Evolutionary conservation across 2,113 vertebrate species (phyloP).

Genomic region (Pseudorectes ferrugineus): DNA sequence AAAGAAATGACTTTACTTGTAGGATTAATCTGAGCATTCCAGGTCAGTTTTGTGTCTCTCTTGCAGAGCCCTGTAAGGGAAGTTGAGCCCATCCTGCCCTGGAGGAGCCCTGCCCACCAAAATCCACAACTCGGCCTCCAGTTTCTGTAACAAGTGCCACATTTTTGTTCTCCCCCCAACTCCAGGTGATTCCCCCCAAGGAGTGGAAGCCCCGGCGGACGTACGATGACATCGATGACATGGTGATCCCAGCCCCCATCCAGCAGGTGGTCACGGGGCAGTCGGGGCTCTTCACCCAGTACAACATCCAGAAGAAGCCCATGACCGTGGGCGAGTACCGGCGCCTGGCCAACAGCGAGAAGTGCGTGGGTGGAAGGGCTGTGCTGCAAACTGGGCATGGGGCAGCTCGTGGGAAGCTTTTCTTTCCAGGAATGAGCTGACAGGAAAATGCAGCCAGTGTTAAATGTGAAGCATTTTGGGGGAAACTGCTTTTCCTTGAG

Average conservation of each 20-base stretch:
- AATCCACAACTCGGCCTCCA: background rate
- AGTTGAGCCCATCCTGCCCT: background rate
- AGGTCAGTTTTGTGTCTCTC: background rate
- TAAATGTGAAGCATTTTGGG: background rate
- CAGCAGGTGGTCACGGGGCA: slow-evolving; percentile 84
- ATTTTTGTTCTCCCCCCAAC: background rate
- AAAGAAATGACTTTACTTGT: background rate
- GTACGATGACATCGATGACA: slow-evolving; percentile 79
- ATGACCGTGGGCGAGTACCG: slow-evolving; percentile 82
- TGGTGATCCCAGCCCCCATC: slow-evolving; percentile 82
- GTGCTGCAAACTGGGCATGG: rapidly evolving
- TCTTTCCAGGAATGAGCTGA: background rate
- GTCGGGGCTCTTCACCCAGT: slow-evolving; percentile 81
- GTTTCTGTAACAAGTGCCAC: rapidly evolving
- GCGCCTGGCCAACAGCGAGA: slow-evolving; percentile 79
- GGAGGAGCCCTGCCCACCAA: background rate
- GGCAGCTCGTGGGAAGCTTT: background rate
- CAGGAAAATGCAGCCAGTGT: background rate
- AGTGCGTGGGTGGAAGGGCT: slow-evolving; percentile 45
- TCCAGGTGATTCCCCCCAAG: slow-evolving; percentile 79
- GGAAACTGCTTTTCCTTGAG: background rate
- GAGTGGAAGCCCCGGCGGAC: slow-evolving; percentile 78
- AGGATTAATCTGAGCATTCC: background rate
- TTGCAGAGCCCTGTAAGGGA: background rate
- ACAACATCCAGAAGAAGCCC: slow-evolving; percentile 85